Base-by-base conservation (phyloP, 2,888 invertebrate genomes). In the Yponomeuta malinellus region DNA sequence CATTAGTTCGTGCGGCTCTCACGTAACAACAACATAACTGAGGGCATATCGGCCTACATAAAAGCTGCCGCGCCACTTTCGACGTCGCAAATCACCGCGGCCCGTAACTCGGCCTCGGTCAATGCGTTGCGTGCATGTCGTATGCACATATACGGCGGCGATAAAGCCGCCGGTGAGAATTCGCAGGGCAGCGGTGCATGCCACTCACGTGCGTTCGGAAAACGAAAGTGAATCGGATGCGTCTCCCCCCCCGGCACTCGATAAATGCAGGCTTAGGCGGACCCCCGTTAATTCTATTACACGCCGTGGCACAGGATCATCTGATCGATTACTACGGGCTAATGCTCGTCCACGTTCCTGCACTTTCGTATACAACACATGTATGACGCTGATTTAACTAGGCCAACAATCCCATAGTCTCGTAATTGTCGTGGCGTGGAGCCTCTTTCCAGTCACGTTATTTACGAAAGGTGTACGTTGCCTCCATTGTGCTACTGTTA, bases 51-150 rank as follows among this genome's bases (percentile, higher is more conserved):
- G 90, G 86, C 89, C 90, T 78, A 90, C 89, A 89, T 90, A 89
- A 91, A 91, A 90, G 90, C 83, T 87, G 91, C 86, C 88, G 85
- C 89, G 89, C 91, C 91, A 92, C 91, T 92, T 92, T 92, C 91
- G 87, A 83, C 88, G 89, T 90, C 86, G 90, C 90, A 91, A 91
- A 91, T 90, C 91, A 90, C 86, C 82, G 86, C 83, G 84, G 84
- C 80, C 73, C 82, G 86, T 86, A 88, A 88, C 91, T 89, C 90
- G 88, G 89, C 89, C 90, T 91, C 91, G 91, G 91, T 90, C 90
- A 90, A 85, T 87, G 89, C 85, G 86, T 89, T 85, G 89, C 86
- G 88, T 88, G 89, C 85, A 86, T 87, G 89, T 85, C 84, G 90
- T 88, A 87, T 89, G 87, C 88, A 88, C 90, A 88, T 91, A 89